phyloP scores from a whole-genome alignment of 2,113 vertebrate genomes.

The Osmerus eperlanus region DNA sequence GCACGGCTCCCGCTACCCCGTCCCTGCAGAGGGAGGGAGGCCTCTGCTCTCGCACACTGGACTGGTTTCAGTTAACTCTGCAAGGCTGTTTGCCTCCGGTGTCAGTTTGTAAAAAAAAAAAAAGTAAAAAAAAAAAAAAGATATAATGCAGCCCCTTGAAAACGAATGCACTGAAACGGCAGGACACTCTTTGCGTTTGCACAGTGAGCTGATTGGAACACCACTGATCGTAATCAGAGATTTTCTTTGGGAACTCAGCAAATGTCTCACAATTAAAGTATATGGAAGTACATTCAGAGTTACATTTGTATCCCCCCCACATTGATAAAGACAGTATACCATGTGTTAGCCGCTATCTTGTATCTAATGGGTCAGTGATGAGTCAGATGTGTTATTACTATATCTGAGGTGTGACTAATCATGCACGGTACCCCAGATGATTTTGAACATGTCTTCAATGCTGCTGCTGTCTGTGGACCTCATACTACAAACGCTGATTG shows the following conservation, averaged over 20 bases:
- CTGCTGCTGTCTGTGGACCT: conserved; percentile 8
- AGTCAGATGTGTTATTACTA: conserved; percentile 9
- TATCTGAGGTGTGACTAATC: conserved; percentile 23
- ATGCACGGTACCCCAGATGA: background rate
- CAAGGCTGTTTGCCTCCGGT: conserved; percentile 39
- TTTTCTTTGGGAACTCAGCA: conserved; percentile 6
- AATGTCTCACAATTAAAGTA: conserved; percentile 14
- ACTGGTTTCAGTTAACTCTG: conserved; percentile 49
- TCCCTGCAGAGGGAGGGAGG: conserved; percentile 39
- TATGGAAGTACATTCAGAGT: conserved; percentile 14
- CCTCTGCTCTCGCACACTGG: conserved; percentile 36
- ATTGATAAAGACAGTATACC: conserved; percentile 3
- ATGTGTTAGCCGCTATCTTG: conserved; percentile 12
- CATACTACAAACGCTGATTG: background rate
- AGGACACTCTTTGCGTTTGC: background rate
- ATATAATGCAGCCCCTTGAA: conserved; percentile 26
- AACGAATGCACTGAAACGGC: conserved; percentile 1
- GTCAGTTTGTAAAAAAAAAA: conserved; percentile 14
- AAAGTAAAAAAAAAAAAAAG: conserved; percentile 17
- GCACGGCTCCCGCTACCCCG: conserved; percentile 30
- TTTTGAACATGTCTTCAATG: conserved; percentile 10
- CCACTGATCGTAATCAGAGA: background rate
- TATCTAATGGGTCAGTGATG: conserved; percentile 28
- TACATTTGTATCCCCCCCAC: conserved; percentile 18
- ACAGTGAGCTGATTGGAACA: conserved; percentile 1